Evolutionary conservation across 1,140 invertebrate species (phyloP).

Genomic region (Choristoneura fumiferana): DNA sequence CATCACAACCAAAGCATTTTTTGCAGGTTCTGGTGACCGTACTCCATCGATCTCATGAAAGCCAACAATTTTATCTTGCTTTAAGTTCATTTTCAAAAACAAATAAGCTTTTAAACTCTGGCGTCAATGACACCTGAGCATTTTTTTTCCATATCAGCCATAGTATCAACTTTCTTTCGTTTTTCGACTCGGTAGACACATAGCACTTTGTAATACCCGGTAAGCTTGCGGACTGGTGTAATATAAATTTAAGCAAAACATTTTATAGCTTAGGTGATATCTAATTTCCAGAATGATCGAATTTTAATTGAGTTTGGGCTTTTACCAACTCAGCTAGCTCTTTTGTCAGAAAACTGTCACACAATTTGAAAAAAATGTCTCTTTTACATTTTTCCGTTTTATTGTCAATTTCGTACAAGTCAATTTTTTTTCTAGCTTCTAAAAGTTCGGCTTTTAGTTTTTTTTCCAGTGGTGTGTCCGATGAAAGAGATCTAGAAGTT

Average conservation of each 20-base stretch:
- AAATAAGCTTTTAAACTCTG: conserved; percentile 31
- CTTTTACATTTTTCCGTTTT: conserved; percentile 25
- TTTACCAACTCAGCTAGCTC: conserved; percentile 23
- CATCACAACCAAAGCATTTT: conserved; percentile 27
- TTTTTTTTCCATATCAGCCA: conserved; percentile 29
- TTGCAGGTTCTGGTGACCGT: conserved; percentile 27
- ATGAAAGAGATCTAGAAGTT: too few species aligned
- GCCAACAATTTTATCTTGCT: conserved; percentile 30
- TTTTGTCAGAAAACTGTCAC: conserved; percentile 28
- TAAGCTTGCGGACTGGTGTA: conserved; percentile 28
- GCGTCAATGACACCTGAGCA: conserved; percentile 27
- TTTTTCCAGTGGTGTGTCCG: conserved; percentile 23
- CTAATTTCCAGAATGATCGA: conserved; percentile 24
- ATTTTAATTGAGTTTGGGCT: conserved; percentile 25
- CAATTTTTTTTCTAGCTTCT: conserved; percentile 29
- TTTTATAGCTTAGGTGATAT: conserved; percentile 24
- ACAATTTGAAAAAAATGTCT: conserved; percentile 28
- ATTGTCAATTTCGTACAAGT: too few species aligned
- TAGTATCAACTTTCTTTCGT: conserved; percentile 27
- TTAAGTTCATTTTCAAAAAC: conserved; percentile 34
- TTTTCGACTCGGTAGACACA: conserved; percentile 22
- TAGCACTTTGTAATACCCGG: conserved; percentile 22
- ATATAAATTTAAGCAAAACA: conserved; percentile 32
- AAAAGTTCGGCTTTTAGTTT: conserved; percentile 17
- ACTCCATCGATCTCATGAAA: conserved; percentile 37